Percentiles rank a stretch among this genome's conserved stretches.
phyloP scores from a whole-genome alignment of 2,113 vertebrate genomes.

The Stomatorhinus ivindoensis region DNA sequence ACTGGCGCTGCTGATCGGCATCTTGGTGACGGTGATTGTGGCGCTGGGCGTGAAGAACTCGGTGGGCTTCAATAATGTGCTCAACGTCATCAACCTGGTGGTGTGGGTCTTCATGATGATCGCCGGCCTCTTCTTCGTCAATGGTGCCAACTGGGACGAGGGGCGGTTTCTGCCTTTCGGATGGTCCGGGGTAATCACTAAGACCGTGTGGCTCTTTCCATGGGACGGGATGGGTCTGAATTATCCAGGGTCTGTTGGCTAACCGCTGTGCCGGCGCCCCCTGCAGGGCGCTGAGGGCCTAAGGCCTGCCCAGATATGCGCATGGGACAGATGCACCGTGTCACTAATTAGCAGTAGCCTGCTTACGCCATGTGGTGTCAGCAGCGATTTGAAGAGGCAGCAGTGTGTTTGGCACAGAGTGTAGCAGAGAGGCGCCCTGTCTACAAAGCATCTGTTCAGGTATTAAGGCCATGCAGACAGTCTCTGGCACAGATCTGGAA shows the following conservation, averaged over 20 bases:
- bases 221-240: background rate
- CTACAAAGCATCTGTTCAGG: background rate
- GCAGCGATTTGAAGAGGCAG: background rate
- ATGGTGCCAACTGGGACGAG: slow-evolving; percentile 77
- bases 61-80: slow-evolving; percentile 85
- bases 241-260: background rate
- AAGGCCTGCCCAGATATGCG: no score
- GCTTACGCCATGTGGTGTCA: background rate
- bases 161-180: slow-evolving; percentile 85
- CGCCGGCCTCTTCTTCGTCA: slow-evolving; percentile 84
- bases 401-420: background rate
- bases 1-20: slow-evolving; percentile 79
- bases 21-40: slow-evolving; percentile 79
- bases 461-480: background rate
- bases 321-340: background rate
- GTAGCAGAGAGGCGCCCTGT: background rate
- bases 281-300: background rate
- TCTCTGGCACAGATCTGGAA: background rate
- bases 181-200: slow-evolving; percentile 87
- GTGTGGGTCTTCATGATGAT: slow-evolving; percentile 94
- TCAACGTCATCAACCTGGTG: slow-evolving; percentile 83
- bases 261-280: background rate
- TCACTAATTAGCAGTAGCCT: background rate
- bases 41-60: slow-evolving; percentile 91
- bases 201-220: background rate